A percentile compares a stretch with the other conserved stretches of the same genome.
Conservation (phyloP, 2,113 vertebrate species). For the Aphelocoma coerulescens region DNA sequence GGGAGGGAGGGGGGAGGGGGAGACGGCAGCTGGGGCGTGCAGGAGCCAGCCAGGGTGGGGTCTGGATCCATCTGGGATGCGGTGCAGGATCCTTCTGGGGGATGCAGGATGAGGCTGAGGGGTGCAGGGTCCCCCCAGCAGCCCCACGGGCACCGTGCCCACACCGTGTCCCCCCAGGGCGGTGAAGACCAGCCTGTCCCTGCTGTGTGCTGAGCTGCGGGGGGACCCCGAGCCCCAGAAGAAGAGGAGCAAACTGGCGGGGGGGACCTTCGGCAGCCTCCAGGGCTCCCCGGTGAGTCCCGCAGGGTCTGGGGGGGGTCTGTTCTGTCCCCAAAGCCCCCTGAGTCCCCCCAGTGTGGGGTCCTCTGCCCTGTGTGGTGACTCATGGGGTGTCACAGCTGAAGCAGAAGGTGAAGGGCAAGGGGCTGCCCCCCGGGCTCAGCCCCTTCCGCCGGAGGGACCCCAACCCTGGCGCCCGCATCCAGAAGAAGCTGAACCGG, state of each 20-base stretch:
- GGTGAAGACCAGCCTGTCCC: conserved; percentile 78
- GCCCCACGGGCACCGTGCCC: background rate
- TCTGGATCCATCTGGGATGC: background rate
- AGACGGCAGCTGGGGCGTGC: background rate
- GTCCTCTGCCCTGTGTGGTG: conserved; percentile 75
- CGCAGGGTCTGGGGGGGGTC: accelerated
- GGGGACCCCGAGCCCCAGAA: conserved; percentile 76
- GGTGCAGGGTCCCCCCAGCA: background rate
- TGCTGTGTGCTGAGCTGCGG: conserved; percentile 82
- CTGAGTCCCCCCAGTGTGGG: conserved; percentile 62
- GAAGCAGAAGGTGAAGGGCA: conserved; percentile 83
- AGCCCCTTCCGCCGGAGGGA: conserved; percentile 79
- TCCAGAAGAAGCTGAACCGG: conserved; percentile 80
- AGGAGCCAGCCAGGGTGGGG: background rate
- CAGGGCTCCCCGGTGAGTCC: conserved; percentile 44
- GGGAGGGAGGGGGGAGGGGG: background rate
- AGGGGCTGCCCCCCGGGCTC: conserved; percentile 74
- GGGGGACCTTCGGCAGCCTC: conserved; percentile 71
- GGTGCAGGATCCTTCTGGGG: background rate
- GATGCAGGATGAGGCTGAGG: background rate
- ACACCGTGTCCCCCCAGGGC: conserved; percentile 70
- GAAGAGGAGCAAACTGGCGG: conserved; percentile 84
- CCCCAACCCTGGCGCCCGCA: conserved; percentile 62
- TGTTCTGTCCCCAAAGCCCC: accelerated
- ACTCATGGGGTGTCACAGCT: conserved; percentile 77